Evolutionary conservation across 1,140 invertebrate genomes (phyloP), one percentile per base, ranked within the genome.

Genomic region (Branchinecta lindahli): DNA sequence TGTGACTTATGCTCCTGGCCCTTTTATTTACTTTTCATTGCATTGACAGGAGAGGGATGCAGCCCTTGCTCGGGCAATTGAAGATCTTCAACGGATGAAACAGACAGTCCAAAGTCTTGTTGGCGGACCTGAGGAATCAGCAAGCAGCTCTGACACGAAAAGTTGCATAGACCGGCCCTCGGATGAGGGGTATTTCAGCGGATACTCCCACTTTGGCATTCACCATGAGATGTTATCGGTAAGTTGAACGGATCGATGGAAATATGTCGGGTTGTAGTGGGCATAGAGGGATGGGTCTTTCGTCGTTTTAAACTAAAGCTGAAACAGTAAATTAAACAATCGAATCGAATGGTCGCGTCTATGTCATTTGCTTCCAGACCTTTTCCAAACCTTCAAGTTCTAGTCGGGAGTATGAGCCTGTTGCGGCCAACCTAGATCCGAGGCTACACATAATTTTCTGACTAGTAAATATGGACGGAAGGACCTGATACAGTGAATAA

Each of bases 161-260:
- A 33, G 5, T 33, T 33, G 33, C 33, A 33, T 33, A 1, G 33
- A 33, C 33, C 33, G 33, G 33, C 33, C 33, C 33, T 33, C 33
- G 33, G 88, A 91, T 75, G 84, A 85, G 74, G 84, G 86, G 72
- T 98, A 98, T 80, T 98, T 98, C 77, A 91, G 88, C 77, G 92
- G 92, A 6, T 99, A 99, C 79, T 90, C 93, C 71, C 94, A 98
- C 81, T 97, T 95, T 83, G 89, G 90, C 12, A 99, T 99, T 76
- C 96, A 99, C 83, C 91, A 96, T 80, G 93, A 92, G 77, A 95
- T 95, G 92, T 79, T 95, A 10, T 87, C 85, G 72, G 88, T 86
- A 81, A 81, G 78, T 79, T 71, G 20, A 33, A 33, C 1, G 33
- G 33, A 33, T 5, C 33, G 33, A 33, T 33, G 5, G 2, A 33